phyloP scores from a whole-genome alignment of 2,888 invertebrate species.

The Eupithecia subumbrata region DNA sequence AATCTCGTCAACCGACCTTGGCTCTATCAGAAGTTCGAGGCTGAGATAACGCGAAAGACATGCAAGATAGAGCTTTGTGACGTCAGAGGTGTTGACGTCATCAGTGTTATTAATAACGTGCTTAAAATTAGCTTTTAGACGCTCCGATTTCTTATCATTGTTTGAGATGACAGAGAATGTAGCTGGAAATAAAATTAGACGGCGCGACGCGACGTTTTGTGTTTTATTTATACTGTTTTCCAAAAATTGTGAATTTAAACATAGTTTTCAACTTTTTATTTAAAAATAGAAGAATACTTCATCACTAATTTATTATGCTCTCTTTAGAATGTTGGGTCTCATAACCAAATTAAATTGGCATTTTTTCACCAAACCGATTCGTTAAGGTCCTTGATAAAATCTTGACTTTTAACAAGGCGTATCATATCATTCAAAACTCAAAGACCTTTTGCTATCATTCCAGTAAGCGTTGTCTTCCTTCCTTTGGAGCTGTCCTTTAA shows the following conservation, averaged over 20 bases:
- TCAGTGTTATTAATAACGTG: neutral
- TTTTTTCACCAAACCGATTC: neutral
- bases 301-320: too few species aligned
- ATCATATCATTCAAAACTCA: neutral
- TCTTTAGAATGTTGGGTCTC: neutral
- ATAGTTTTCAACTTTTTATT: neutral
- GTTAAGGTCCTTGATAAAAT: neutral
- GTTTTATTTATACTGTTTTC: neutral
- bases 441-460: neutral
- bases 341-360: neutral
- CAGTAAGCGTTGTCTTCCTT: neutral
- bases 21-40: constrained; percentile 12
- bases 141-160: constrained; percentile 6
- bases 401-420: neutral
- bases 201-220: neutral
- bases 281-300: neutral
- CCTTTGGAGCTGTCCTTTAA: neutral
- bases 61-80: constrained; percentile 8
- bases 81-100: constrained; percentile 8
- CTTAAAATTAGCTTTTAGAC: neutral
- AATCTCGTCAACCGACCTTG: constrained; percentile 15
- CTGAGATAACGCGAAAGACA: constrained; percentile 7
- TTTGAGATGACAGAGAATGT: neutral
- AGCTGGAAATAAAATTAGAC: neutral
- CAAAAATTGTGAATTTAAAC: neutral